phyloP scores from a whole-genome alignment of 2,888 invertebrate species.

The Orchestes rusci region DNA sequence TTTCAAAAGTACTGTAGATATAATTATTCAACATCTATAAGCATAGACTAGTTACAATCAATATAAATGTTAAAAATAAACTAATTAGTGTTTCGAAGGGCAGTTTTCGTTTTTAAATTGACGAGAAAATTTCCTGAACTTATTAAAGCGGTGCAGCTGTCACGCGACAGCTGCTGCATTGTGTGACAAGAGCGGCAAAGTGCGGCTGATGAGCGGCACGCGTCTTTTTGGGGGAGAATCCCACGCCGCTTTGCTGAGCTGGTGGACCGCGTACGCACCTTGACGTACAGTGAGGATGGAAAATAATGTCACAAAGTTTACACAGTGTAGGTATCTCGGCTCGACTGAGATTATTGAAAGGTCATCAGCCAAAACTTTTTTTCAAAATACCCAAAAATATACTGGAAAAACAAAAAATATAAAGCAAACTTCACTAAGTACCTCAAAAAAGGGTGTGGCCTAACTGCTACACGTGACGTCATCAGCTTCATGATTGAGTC shows the following conservation, averaged over 20 bases:
- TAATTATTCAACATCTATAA: neutral
- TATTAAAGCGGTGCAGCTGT: conserved; percentile 11
- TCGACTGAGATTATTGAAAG: no score
- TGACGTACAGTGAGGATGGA: no score
- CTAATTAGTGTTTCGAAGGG: conserved; percentile 19
- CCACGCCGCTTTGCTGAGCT: conserved; percentile 16
- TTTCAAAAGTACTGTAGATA: no score
- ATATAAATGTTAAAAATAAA: conserved; percentile 20
- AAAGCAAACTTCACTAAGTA: neutral
- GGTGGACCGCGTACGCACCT: conserved; percentile 13
- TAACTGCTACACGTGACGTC: no score
- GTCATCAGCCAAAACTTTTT: no score
- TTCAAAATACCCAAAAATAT: no score
- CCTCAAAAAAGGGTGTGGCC: neutral
- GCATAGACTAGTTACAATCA: neutral
- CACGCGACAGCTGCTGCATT: conserved; percentile 17
- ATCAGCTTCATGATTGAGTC: no score
- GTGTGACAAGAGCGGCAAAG: conserved; percentile 16
- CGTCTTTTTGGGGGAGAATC: conserved; percentile 2
- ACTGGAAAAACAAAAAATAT: neutral
- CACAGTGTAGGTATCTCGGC: no score
- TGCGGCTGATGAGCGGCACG: neutral
- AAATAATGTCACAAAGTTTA: no score
- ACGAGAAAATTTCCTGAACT: neutral
- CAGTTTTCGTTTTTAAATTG: conserved; percentile 16